A percentile compares a stretch with the other conserved stretches of the same genome.
These are phyloP conservation scores for Eudemis profundana DNA, from an alignment of 2,888 invertebrate genomes.

Conservation along the genomic window DNA sequence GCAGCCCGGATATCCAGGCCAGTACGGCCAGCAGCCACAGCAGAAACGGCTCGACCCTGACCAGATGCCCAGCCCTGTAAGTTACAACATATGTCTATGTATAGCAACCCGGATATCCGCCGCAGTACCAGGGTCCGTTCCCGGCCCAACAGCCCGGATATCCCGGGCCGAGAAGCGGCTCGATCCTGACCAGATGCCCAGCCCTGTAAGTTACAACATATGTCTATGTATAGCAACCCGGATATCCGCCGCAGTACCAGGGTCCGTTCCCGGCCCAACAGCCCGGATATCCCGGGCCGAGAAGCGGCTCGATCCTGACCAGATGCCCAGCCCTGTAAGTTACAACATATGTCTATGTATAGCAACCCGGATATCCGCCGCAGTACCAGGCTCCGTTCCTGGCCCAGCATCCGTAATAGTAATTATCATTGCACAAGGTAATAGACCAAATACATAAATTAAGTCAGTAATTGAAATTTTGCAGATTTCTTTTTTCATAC, in stretches of 20 bases:
- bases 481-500: too few species aligned
- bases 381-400: constrained; percentile 69
- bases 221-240: constrained; percentile 49
- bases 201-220: constrained; percentile 88
- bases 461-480: too few species aligned
- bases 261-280: constrained; percentile 75
- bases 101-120: constrained; percentile 57
- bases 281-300: constrained; percentile 75
- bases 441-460: too few species aligned
- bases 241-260: constrained; percentile 64
- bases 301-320: constrained; percentile 95
- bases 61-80: constrained; percentile 97
- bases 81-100: constrained; percentile 61
- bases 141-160: constrained; percentile 76
- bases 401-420: constrained; percentile 77
- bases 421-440: too few species aligned
- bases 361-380: constrained; percentile 58
- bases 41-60: constrained; percentile 94
- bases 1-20: constrained; percentile 71
- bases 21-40: constrained; percentile 79
- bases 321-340: constrained; percentile 97
- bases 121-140: constrained; percentile 64
- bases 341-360: neutral
- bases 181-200: constrained; percentile 99
- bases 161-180: constrained; percentile 85